Conservation (phyloP, 2,797 vertebrate genomes). For the Acridotheres tristis region DNA sequence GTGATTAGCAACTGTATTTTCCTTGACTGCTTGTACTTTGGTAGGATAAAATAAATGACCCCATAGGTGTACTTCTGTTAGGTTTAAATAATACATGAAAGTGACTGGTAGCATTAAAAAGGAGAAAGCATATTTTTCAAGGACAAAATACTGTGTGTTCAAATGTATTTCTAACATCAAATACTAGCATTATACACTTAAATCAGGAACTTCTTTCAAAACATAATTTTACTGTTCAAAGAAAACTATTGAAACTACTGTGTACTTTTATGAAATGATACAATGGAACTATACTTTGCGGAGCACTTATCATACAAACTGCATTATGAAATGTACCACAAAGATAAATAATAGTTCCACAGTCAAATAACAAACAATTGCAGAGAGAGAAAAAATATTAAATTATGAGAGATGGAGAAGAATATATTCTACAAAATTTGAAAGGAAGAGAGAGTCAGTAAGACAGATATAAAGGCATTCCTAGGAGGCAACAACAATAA, state of each 20-base stretch:
- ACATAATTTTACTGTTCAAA: slow-evolving; percentile 52
- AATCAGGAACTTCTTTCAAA: slow-evolving; percentile 31
- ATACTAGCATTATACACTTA: neutral
- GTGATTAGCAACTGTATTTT: slow-evolving; percentile 13
- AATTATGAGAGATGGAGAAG: neutral
- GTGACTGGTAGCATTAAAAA: neutral
- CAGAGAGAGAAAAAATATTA: neutral
- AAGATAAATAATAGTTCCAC: slow-evolving; percentile 40
- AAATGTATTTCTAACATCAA: neutral
- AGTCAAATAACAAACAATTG: slow-evolving; percentile 36
- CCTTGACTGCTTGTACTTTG: neutral
- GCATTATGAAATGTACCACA: slow-evolving; percentile 1
- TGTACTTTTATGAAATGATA: slow-evolving; percentile 18
- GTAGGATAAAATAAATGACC: slow-evolving; percentile 14
- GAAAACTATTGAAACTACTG: neutral
- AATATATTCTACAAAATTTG: neutral
- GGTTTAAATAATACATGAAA: slow-evolving; percentile 47
- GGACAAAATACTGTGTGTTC: neutral
- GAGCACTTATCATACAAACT: neutral
- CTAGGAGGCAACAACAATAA: neutral
- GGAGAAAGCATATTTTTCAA: slow-evolving; percentile 9
- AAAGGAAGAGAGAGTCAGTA: neutral
- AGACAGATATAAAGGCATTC: neutral
- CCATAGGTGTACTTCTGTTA: neutral
- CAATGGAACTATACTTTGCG: neutral